Evolutionary conservation across 2,797 vertebrate genomes (phyloP).

Genomic region (Bufotes viridis): DNA sequence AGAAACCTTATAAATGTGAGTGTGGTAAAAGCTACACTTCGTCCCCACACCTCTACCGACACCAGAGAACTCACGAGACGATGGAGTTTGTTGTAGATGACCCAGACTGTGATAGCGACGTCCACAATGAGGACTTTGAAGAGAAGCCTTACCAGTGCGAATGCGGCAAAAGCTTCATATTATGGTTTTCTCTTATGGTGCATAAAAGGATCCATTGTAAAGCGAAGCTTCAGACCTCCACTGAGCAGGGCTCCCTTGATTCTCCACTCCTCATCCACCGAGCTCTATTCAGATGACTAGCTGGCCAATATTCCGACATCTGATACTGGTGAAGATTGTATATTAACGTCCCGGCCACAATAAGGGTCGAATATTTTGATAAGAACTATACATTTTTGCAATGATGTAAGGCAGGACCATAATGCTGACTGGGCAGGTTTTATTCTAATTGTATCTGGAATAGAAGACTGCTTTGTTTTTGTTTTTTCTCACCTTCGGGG

Average conservation of each 20-base stretch:
- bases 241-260: background rate
- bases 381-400: too few relatives aligned
- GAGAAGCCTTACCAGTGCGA: constrained; percentile 8
- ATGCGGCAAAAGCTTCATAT: constrained; percentile 22
- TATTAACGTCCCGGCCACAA: background rate
- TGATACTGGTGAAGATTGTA: background rate
- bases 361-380: background rate
- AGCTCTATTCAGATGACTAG: background rate
- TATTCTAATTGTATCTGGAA: background rate
- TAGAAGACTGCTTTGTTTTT: background rate
- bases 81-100: background rate
- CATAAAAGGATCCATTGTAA: constrained; percentile 28
- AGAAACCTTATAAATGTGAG: constrained; percentile 18
- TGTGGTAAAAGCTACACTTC: constrained; percentile 8
- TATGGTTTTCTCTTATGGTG: constrained; percentile 18
- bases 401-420: background rate
- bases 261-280: background rate
- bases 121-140: background rate
- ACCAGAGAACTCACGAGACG: background rate
- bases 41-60: background rate
- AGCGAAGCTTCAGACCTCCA: background rate
- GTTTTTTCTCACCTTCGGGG: fast-evolving
- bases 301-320: background rate
- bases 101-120: background rate
- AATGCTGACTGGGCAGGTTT: background rate